Evolutionary conservation across 1,140 invertebrate species (phyloP), one percentile per base, ranked within the genome.

Genomic region (Dendrolimus kikuchii): DNA sequence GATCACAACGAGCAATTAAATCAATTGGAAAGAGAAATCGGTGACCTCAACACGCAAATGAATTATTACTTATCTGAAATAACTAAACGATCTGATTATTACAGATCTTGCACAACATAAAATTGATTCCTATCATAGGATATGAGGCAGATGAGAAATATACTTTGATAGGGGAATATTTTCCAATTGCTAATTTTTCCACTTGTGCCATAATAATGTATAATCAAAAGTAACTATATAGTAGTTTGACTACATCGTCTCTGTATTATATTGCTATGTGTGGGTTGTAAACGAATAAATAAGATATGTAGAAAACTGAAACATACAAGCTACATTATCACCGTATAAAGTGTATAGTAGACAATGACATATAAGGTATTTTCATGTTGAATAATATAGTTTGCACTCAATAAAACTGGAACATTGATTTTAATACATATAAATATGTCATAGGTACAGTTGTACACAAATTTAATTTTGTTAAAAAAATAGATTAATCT

Each of bases 11-110:
- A 77, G 40, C 71, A 87, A 53, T 59, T 90, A n/a, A 70, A 68
- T 46, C 62, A 62, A 6, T 68, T 90, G 57, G 86, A 90, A 69
- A 74, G 71, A 10, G 65, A 76, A 65, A 89, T 90, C 50, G 74
- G 76, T 38, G 83, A 88, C 39, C 71, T 90, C 2, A 90, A 89
- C 61, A 77, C 74, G 7, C 65, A 87, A 66, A 87, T 91, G 66
- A 83, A 80, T 55, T 64, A 70, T 49, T 88, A 90, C 69, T 64
- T 90, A 49, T 77, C 77, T 5, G 82, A 88, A 68, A 90, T 91
- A 53, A 89, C 88, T 51, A 84, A 85, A 57, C 77, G 84, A 51
- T 89, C 88, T 40, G 86, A 89, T 57, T 70, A 88, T 55, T 90
- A 89, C 57, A 71, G 86, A 65, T 83, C 76, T 52, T 89, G 88